Conservation (phyloP, 1,140 invertebrate species). For the Sipha flava region DNA sequence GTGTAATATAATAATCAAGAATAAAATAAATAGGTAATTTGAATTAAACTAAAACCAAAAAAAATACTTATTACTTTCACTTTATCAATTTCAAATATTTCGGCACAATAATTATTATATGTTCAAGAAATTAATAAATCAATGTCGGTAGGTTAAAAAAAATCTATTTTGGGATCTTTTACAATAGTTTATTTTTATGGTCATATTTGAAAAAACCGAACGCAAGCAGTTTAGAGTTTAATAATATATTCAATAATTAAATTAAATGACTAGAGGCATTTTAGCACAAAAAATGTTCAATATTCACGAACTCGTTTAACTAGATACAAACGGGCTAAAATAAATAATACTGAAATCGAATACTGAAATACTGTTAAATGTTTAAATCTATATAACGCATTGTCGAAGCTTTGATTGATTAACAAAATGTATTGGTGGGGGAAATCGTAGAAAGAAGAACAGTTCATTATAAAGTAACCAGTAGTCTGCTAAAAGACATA, state of each 20-base stretch:
- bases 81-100: too few species aligned
- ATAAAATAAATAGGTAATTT: too few species aligned
- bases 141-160: too few species aligned
- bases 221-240: background rate
- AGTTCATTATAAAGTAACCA: background rate
- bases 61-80: too few species aligned
- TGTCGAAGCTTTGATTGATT: background rate
- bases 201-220: background rate
- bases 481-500: slow-evolving; percentile 3
- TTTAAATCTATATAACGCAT: background rate
- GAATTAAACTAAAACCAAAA: too few species aligned
- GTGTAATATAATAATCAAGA: too few species aligned
- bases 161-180: too few species aligned
- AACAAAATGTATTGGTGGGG: background rate
- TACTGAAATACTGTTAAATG: background rate
- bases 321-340: background rate
- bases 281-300: background rate
- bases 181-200: background rate
- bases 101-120: too few species aligned
- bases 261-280: background rate
- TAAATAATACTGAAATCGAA: background rate
- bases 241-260: background rate
- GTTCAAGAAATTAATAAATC: too few species aligned
- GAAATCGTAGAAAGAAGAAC: background rate
- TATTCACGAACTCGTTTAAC: background rate